Evolutionary conservation across 2,888 invertebrate genomes (phyloP).

Genomic region (Agrilus cyanescens): DNA sequence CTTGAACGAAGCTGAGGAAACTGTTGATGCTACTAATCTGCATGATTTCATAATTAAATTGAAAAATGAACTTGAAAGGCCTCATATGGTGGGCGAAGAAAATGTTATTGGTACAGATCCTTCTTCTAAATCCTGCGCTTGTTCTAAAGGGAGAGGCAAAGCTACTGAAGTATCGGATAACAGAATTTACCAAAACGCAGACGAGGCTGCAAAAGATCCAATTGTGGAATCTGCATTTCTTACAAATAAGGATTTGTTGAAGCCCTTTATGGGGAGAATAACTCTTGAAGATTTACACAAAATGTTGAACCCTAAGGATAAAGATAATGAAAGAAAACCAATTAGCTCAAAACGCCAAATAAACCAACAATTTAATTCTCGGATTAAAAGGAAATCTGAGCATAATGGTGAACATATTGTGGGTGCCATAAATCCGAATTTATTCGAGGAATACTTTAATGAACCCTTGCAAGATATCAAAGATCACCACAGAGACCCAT

Average conservation of each 20-base stretch:
- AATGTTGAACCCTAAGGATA: constrained; percentile 2
- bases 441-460: constrained; percentile 12
- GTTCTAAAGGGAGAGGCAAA: constrained; percentile 1
- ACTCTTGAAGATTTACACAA: constrained; percentile 11
- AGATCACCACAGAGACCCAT: too few relatives aligned
- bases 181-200: constrained; percentile 3
- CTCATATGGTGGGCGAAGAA: not conserved
- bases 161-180: constrained; percentile 3
- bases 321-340: not conserved
- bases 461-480: constrained; percentile 5
- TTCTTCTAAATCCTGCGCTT: not conserved
- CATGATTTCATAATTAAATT: constrained; percentile 15
- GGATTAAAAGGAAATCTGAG: too few relatives aligned
- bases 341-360: not conserved
- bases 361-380: too few relatives aligned
- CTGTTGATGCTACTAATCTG: constrained; percentile 11
- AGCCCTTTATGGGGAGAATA: constrained; percentile 20
- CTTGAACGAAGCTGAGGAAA: constrained; percentile 11
- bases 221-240: too few relatives aligned
- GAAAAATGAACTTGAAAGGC: constrained; percentile 9
- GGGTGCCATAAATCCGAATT: constrained; percentile 16
- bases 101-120: too few relatives aligned
- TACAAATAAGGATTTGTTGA: constrained; percentile 11
- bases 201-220: not conserved
- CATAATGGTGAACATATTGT: not conserved